phyloP scores from a whole-genome alignment of 2,113 vertebrate species.

The Marmota monax region DNA sequence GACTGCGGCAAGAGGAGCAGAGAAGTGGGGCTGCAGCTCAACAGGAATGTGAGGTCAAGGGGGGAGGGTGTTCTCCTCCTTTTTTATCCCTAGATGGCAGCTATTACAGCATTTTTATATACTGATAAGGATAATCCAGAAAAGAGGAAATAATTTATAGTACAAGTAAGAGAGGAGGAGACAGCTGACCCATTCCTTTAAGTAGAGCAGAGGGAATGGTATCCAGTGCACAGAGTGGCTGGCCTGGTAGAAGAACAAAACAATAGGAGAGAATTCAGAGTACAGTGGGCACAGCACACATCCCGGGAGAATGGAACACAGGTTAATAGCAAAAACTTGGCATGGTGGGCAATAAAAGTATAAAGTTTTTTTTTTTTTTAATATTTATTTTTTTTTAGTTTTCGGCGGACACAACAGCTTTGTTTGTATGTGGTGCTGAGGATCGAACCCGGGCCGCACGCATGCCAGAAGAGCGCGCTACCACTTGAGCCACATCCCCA shows the following conservation, averaged over 20 bases:
- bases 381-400: too few relatives aligned
- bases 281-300: neutral
- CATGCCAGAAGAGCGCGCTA: too few relatives aligned
- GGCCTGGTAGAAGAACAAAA: neutral
- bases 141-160: neutral
- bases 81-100: neutral
- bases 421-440: too few relatives aligned
- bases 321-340: slow-evolving; percentile 9
- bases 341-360: neutral
- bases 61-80: neutral
- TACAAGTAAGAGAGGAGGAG: neutral
- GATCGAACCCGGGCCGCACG: too few relatives aligned
- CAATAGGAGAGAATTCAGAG: neutral
- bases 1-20: neutral
- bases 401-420: too few relatives aligned
- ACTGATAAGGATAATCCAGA: neutral
- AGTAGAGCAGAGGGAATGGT: neutral
- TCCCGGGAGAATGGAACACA: neutral
- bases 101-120: neutral
- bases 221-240: neutral
- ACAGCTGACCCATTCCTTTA: neutral
- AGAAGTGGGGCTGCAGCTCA: neutral
- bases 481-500: too few relatives aligned
- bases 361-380: neutral
- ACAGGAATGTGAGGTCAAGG: neutral